Conservation (phyloP, 2,113 vertebrate genomes). For the Leucoraja erinaceus region DNA sequence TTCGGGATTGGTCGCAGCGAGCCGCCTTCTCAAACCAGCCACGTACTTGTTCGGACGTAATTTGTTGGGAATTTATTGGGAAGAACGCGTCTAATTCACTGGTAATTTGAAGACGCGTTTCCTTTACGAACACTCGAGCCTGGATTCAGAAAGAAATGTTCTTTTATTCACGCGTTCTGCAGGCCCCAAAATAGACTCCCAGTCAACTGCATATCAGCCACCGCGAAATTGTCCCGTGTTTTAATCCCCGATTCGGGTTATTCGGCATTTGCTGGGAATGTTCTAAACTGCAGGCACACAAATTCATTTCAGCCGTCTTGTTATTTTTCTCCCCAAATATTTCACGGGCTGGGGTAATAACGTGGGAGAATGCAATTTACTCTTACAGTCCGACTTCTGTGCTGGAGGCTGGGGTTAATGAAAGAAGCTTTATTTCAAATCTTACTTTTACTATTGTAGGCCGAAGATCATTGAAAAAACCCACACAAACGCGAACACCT, state of each 20-base stretch:
- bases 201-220: neutral
- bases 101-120: too few relatives aligned
- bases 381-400: neutral
- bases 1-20: neutral
- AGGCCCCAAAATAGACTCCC: neutral
- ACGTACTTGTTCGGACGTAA: neutral
- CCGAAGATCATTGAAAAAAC: neutral
- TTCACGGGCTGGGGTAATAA: neutral
- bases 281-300: neutral
- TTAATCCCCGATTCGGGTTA: neutral
- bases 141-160: too few relatives aligned
- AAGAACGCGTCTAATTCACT: neutral
- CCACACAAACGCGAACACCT: neutral
- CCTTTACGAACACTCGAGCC: too few relatives aligned
- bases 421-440: neutral
- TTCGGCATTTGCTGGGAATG: neutral
- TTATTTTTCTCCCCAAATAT: neutral
- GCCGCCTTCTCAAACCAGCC: neutral
- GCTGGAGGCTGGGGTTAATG: neutral
- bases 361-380: neutral
- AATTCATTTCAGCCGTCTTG: neutral
- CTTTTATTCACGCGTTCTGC: too few relatives aligned
- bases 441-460: neutral
- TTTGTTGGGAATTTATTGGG: neutral
- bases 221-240: neutral